Evolutionary conservation across 1,140 invertebrate species (phyloP), one percentile per base, ranked within the genome.

Genomic region (Subanguina moxae): DNA sequence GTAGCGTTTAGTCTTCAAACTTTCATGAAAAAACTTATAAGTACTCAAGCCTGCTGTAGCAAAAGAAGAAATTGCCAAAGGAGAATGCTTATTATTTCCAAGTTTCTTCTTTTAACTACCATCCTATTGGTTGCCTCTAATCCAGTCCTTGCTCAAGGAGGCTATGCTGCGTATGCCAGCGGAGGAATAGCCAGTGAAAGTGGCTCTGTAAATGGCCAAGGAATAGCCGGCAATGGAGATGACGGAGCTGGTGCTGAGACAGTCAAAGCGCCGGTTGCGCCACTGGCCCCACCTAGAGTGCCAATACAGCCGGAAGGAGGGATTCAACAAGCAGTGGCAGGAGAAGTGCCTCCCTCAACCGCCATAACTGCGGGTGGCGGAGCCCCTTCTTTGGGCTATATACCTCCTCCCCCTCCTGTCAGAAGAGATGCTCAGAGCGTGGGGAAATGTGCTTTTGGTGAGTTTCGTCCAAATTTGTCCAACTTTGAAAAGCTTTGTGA

Each of bases 391-490:
- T 59, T 64, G n/a, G 73, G 66, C 32, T 75, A 72, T 43, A 30
- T 71, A 61, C 73, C 75, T 21, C 72, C 76, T 17, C 75, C 75
- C 11, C 75, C 75, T 1, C 65, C 70, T 17, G 63, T 77, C 21
- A 46, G 75, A 56, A 76, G 75, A 42, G 67, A 76, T 19, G 64
- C 57, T 43, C 52, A 59, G 42, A 72, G 68, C 46, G 58, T 65
- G 28, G 73, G 73, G 57, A 38, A 76, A 57, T 75, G 73, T 57
- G 30, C 48, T 61, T 75, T 75, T 65, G 73, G 73, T 75, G 70
- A 62, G 62, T n/a, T 17, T 19, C 3, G n/a, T n/a, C n/a, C n/a
- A n/a, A n/a, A n/a, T n/a, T n/a, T n/a, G n/a, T n/a, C n/a, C n/a
- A n/a, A n/a, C n/a, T n/a, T n/a, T n/a, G n/a, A n/a, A n/a, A n/a